A percentile compares a stretch with the other conserved stretches of the same genome.
Conservation (phyloP, 2,888 invertebrate genomes). For the Elmis aenea region DNA sequence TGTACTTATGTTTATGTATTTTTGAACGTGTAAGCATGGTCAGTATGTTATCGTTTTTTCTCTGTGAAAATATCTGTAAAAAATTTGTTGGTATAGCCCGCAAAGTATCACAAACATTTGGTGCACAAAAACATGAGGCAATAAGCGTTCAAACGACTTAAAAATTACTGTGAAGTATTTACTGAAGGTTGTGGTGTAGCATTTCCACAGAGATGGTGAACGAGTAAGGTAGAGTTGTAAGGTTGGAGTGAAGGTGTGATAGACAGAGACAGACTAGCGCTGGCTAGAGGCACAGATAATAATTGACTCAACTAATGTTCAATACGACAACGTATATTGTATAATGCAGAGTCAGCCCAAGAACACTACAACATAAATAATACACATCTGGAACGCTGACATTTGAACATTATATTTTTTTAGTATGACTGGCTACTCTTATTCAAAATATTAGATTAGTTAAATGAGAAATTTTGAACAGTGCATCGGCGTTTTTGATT, state of each 20-base stretch:
- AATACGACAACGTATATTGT: constrained; percentile 46
- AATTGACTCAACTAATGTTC: constrained; percentile 59
- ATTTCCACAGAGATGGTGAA: not conserved
- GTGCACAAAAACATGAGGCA: not conserved
- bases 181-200: too few relatives aligned
- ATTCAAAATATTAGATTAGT: too few relatives aligned
- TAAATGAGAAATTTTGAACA: too few relatives aligned
- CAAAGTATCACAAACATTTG: not conserved
- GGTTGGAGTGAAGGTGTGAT: constrained; percentile 39
- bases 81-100: too few relatives aligned
- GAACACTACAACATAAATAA: constrained; percentile 44
- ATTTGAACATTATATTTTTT: constrained; percentile 12
- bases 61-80: constrained; percentile 26
- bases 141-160: not conserved
- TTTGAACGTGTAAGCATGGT: constrained; percentile 50
- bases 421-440: too few relatives aligned
- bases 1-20: constrained; percentile 41
- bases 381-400: constrained; percentile 39
- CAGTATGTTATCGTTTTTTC: constrained; percentile 36
- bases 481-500: too few relatives aligned
- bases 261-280: constrained; percentile 46
- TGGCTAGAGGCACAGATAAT: constrained; percentile 57
- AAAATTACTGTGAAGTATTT: not conserved
- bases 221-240: not conserved
- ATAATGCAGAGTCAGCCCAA: constrained; percentile 37